A percentile compares a stretch with the other conserved stretches of the same genome.
phyloP scores from a whole-genome alignment of 2,113 vertebrate genomes.

The Pantherophis guttatus region DNA sequence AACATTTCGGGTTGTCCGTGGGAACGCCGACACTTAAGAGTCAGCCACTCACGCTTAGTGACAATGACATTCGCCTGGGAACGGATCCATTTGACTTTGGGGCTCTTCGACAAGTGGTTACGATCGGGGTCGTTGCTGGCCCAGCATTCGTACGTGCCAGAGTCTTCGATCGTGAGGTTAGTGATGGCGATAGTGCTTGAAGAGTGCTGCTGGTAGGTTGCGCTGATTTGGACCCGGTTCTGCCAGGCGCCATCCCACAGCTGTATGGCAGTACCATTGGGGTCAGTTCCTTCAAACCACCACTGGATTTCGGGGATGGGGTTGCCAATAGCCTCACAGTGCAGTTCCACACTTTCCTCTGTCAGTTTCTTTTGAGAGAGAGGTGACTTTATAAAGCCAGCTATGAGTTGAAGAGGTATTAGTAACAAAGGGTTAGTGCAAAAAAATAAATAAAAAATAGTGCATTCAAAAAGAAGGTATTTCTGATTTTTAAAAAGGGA shows the following conservation, averaged over 20 bases:
- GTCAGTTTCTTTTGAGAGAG: conserved; percentile 80
- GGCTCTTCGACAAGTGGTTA: conserved; percentile 87
- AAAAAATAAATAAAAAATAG: background rate
- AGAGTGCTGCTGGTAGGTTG: conserved; percentile 84
- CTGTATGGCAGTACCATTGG: conserved; percentile 77
- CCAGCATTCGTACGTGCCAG: conserved; percentile 89
- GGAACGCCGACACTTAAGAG: conserved; percentile 45
- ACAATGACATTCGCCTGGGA: conserved; percentile 93
- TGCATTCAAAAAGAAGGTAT: background rate
- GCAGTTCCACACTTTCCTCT: conserved; percentile 77
- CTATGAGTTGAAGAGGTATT: conserved; percentile 69
- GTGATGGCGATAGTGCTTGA: conserved; percentile 81
- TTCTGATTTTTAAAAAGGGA: background rate
- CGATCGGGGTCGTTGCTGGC: conserved; percentile 95
- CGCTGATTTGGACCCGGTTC: conserved; percentile 81
- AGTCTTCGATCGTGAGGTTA: conserved; percentile 76
- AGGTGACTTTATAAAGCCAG: conserved; percentile 85
- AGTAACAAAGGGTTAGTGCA: conserved; percentile 65
- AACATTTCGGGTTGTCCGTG: conserved; percentile 40
- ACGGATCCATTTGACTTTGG: conserved; percentile 95
- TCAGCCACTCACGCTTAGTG: conserved; percentile 89
- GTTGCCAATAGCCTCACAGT: conserved; percentile 86
- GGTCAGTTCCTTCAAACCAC: conserved; percentile 85
- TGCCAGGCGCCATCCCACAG: conserved; percentile 85
- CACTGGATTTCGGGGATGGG: conserved; percentile 90